These are phyloP conservation scores for Benthosema pterotum DNA, from an alignment of 2,797 vertebrate species.

Conservation along the genomic window DNA sequence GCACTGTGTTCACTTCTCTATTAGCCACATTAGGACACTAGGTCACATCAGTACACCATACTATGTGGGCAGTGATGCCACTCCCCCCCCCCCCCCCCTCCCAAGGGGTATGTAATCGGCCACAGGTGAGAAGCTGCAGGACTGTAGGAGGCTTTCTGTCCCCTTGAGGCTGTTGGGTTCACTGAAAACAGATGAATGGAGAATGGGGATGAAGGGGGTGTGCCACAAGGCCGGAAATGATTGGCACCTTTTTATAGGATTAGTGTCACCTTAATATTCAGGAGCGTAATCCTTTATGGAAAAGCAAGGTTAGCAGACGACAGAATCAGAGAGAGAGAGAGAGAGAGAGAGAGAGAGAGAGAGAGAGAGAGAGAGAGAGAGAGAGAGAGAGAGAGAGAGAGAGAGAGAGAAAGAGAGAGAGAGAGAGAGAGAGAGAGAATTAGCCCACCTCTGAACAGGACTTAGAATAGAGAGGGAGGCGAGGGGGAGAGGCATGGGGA, in stretches of 20 bases:
- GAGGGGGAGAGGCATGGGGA: constrained; percentile 13
- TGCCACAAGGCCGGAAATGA: constrained; percentile 47
- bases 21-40: constrained; percentile 14
- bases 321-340: constrained; percentile 33
- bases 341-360: constrained; percentile 19
- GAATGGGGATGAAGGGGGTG: constrained; percentile 47
- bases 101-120: constrained; percentile 7
- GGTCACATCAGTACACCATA: background rate
- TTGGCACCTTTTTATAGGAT: constrained; percentile 78
- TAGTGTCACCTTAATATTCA: constrained; percentile 78
- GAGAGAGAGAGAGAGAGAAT: constrained; percentile 56
- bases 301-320: constrained; percentile 73
- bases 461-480: constrained; percentile 36
- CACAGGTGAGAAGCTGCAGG: constrained; percentile 38
- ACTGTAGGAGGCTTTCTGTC: background rate
- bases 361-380: constrained; percentile 9
- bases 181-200: constrained; percentile 25
- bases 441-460: constrained; percentile 62
- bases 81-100: background rate
- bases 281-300: constrained; percentile 69
- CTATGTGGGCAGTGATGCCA: constrained; percentile 16
- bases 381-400: constrained; percentile 22
- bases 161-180: constrained; percentile 27
- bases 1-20: constrained; percentile 2
- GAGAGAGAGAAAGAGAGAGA: constrained; percentile 4